A percentile compares a stretch with the other conserved stretches of the same genome.
phyloP scores from a whole-genome alignment of 2,888 invertebrate species.

The Folsomia manolachei region DNA sequence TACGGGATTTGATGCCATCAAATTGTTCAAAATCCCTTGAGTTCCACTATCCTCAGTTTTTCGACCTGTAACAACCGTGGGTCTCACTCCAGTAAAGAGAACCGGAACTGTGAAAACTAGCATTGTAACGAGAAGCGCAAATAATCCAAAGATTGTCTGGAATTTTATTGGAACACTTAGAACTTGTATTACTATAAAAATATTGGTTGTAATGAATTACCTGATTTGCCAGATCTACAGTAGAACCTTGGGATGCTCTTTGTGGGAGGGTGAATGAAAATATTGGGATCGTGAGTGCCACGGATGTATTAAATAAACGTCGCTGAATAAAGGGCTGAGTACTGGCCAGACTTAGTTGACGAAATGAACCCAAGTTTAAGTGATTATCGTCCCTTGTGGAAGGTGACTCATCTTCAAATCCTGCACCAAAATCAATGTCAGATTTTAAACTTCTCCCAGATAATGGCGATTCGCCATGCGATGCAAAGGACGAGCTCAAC shows the following conservation, averaged over 20 bases:
- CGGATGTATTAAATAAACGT: constrained; percentile 48
- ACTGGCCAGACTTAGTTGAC: constrained; percentile 28
- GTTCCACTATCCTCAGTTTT: constrained; percentile 16
- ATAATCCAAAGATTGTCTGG: constrained; percentile 49
- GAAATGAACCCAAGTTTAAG: not conserved
- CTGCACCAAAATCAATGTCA: not conserved
- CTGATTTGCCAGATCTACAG: constrained; percentile 49
- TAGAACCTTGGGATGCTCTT: constrained; percentile 44
- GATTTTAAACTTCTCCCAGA: not conserved
- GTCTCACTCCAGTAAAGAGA: constrained; percentile 47
- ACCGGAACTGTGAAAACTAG: constrained; percentile 49
- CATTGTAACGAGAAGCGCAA: constrained; percentile 43
- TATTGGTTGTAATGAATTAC: constrained; percentile 11
- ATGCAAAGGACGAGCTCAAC: not conserved
- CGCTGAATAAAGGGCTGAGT: constrained; percentile 40
- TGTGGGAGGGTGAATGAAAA: constrained; percentile 48
- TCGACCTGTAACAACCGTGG: constrained; percentile 38
- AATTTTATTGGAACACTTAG: too few relatives aligned
- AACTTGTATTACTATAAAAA: too few relatives aligned
- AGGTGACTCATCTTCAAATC: not conserved
- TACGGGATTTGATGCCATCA: constrained; percentile 36
- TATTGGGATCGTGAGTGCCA: constrained; percentile 46
- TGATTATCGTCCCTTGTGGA: not conserved
- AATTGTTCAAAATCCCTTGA: constrained; percentile 37
- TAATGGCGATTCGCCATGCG: too few relatives aligned